Base-by-base conservation (phyloP, 35 echinoderm and acorn worm species). In the Diadema setosum region DNA sequence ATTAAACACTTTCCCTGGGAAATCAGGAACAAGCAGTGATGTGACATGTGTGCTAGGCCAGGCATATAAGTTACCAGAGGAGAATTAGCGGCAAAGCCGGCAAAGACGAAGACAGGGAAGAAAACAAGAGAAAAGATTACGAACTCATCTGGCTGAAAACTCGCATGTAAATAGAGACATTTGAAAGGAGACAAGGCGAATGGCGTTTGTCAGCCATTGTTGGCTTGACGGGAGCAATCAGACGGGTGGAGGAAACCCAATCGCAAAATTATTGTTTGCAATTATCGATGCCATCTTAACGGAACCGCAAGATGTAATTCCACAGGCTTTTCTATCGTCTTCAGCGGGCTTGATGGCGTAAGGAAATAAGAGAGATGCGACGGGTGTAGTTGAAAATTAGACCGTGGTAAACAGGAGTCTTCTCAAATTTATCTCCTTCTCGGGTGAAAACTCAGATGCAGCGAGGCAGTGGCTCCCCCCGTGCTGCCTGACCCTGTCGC, bases 231-330 rank as follows among this genome's bases (percentile, higher is more conserved):
- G 39, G 73, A 78, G 73, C 73, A 78, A 78, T 78, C 73, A 78
- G 35, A 52, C 73, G 44, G 4, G 14, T 3, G 1, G 24, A 3
- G 14, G 73, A 78, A 78, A 78, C 40, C 21, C 73, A 78, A 78
- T 78, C 73, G 29, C 40, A 26, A 78, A 78, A 78, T 78, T 78
- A 78, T 78, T 78, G 73, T 78, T 78, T 78, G 73, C 73, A 78
- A 78, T 78, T 78, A 78, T 23, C 33, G 73, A 21, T 44, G 73
- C 73, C 73, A 25, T 11, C 73, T 67, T 33, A 67, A 34, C 40
- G 9, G 11, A 14, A 44, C 73, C 40, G 30, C 73, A 44, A 39
- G 73, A 78, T 78, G 73, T 78, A 44, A 78, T 78, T 78, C 39
- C 63, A 67, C 63, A 1, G 29, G 63, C 63, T 67, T 67, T 67